Evolutionary conservation across 2,888 invertebrate genomes (phyloP).

Genomic region (Plagodis dolabraria): DNA sequence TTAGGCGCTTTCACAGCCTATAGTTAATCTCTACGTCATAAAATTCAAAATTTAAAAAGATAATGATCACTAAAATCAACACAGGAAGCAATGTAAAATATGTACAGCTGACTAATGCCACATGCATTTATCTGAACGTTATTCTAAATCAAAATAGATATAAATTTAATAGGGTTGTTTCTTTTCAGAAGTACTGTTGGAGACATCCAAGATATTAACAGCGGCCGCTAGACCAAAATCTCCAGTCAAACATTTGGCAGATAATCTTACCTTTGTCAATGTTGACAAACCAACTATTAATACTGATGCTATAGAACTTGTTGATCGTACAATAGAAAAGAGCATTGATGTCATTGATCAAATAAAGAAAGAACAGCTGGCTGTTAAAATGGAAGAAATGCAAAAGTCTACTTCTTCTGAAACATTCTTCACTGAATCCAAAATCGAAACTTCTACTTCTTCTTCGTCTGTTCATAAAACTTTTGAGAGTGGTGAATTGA

Average conservation of each 20-base stretch:
- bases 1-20: slow-evolving; percentile 38
- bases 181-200: slow-evolving; percentile 73
- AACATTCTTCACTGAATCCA: slow-evolving; percentile 72
- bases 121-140: slow-evolving; percentile 3
- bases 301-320: slow-evolving; percentile 82
- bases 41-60: background rate
- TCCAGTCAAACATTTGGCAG: slow-evolving; percentile 76
- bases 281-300: slow-evolving; percentile 82
- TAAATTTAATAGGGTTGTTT: slow-evolving; percentile 27
- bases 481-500: slow-evolving; percentile 64
- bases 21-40: slow-evolving; percentile 1
- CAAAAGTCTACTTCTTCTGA: slow-evolving; percentile 69
- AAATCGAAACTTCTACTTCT: slow-evolving; percentile 74
- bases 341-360: slow-evolving; percentile 74
- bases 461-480: slow-evolving; percentile 75
- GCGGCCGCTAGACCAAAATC: slow-evolving; percentile 75
- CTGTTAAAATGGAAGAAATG: slow-evolving; percentile 74
- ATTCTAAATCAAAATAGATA: background rate
- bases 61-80: background rate
- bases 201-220: slow-evolving; percentile 67
- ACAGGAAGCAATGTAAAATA: slow-evolving; percentile 4
- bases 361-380: slow-evolving; percentile 73
- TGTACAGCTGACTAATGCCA: slow-evolving; percentile 6
- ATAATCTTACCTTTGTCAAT: slow-evolving; percentile 76
- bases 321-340: slow-evolving; percentile 78